Evolutionary conservation across 1,140 invertebrate species (phyloP).

Genomic region (Agrilus planipennis): DNA sequence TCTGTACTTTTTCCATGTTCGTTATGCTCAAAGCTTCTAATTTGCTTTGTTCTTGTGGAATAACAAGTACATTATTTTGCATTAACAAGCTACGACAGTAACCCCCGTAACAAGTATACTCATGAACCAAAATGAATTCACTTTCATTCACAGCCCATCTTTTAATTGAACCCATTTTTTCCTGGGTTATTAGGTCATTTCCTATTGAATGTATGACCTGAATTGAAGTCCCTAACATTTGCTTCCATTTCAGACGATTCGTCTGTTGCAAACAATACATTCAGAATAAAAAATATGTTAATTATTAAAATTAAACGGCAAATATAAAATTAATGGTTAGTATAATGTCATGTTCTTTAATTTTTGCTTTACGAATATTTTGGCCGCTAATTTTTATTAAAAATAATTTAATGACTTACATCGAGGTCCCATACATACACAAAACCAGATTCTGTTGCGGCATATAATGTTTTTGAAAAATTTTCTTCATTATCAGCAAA

Average conservation of each 20-base stretch:
- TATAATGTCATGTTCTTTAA: too few species aligned
- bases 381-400: neutral
- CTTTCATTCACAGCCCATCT: constrained; percentile 52
- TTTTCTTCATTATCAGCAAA: constrained; percentile 42
- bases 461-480: constrained; percentile 47
- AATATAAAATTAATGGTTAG: too few species aligned
- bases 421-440: constrained; percentile 61
- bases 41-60: constrained; percentile 48
- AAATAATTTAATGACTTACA: constrained; percentile 33
- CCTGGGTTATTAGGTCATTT: constrained; percentile 49
- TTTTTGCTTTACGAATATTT: too few species aligned
- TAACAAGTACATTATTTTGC: constrained; percentile 46
- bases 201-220: constrained; percentile 42
- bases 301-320: constrained; percentile 3
- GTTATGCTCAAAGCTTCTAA: constrained; percentile 35
- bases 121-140: constrained; percentile 39
- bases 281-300: constrained; percentile 1
- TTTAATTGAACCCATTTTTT: constrained; percentile 54
- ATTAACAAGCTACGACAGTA: constrained; percentile 48
- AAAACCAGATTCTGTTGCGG: constrained; percentile 52
- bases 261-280: constrained; percentile 38
- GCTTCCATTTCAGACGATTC: constrained; percentile 45
- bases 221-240: constrained; percentile 42
- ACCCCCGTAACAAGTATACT: constrained; percentile 50
- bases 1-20: constrained; percentile 14